Evolutionary conservation across 2,797 vertebrate genomes (phyloP).

Genomic region (Enteromius unitaeniatus): DNA sequence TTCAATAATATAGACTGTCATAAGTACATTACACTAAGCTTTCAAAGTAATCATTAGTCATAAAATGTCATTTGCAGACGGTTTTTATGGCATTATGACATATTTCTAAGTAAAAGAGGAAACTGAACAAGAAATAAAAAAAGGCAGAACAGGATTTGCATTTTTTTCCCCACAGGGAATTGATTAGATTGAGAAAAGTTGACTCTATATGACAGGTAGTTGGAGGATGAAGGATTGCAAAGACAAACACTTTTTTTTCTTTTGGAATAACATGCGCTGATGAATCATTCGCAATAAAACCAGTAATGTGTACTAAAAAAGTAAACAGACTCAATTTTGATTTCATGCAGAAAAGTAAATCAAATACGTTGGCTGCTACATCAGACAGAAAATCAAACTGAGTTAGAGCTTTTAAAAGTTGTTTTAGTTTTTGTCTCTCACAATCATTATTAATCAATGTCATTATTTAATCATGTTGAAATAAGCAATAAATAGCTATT

Average conservation of each 20-base stretch:
- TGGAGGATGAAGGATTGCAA: slow-evolving; percentile 19
- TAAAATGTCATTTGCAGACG: background rate
- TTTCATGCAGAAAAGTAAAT: slow-evolving; percentile 15
- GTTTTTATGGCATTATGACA: background rate
- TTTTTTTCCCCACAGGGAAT: background rate
- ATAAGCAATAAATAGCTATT: background rate
- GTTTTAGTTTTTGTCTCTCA: background rate
- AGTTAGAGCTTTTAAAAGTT: background rate
- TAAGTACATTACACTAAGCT: background rate
- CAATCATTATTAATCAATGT: slow-evolving; percentile 19
- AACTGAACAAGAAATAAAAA: background rate
- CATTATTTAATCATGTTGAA: background rate
- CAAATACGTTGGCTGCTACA: background rate
- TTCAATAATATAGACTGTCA: background rate
- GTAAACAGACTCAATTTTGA: slow-evolving; percentile 25
- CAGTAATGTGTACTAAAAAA: slow-evolving; percentile 28
- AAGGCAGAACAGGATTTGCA: background rate
- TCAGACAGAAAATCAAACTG: background rate
- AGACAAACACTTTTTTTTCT: slow-evolving; percentile 27
- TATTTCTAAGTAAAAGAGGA: background rate
- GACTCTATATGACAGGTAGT: slow-evolving; percentile 11
- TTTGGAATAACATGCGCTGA: background rate
- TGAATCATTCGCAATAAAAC: slow-evolving; percentile 18
- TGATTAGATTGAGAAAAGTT: slow-evolving; percentile 23
- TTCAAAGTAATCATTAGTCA: background rate